Evolutionary conservation across 2,113 vertebrate species (phyloP).

Genomic region (Atractosteus spatula): DNA sequence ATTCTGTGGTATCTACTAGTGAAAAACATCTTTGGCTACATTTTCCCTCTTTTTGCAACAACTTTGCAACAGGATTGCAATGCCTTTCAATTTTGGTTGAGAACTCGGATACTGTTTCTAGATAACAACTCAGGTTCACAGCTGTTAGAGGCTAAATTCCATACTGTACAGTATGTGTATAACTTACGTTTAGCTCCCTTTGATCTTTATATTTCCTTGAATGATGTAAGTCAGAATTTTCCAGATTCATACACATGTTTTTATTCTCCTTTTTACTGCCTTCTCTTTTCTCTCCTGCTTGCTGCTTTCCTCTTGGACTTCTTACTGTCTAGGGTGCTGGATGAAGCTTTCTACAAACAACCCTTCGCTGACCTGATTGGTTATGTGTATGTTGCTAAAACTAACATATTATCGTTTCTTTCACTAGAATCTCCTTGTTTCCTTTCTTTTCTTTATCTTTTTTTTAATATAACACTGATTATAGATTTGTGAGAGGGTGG

Average conservation of each 20-base stretch:
- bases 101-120: no score
- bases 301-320: constrained; percentile 80
- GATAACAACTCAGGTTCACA: no score
- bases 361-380: constrained; percentile 99
- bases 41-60: no score
- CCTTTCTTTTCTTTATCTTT: constrained; percentile 9
- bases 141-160: no score
- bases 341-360: constrained; percentile 99
- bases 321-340: constrained; percentile 94
- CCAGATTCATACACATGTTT: constrained; percentile 14
- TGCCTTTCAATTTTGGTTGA: no score
- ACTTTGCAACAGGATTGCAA: no score
- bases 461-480: background rate
- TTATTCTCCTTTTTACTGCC: constrained; percentile 73
- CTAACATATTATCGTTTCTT: constrained; percentile 74
- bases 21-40: no score
- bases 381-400: constrained; percentile 99
- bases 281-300: constrained; percentile 83
- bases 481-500: background rate
- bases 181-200: no score
- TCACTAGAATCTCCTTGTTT: constrained; percentile 42
- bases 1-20: no score
- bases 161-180: no score
- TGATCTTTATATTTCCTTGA: no score
- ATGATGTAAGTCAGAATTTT: no score